A percentile compares a stretch with the other conserved stretches of the same genome.
Evolutionary conservation across 2,888 invertebrate genomes (phyloP).

Genomic region (Stenichneumon culpator): DNA sequence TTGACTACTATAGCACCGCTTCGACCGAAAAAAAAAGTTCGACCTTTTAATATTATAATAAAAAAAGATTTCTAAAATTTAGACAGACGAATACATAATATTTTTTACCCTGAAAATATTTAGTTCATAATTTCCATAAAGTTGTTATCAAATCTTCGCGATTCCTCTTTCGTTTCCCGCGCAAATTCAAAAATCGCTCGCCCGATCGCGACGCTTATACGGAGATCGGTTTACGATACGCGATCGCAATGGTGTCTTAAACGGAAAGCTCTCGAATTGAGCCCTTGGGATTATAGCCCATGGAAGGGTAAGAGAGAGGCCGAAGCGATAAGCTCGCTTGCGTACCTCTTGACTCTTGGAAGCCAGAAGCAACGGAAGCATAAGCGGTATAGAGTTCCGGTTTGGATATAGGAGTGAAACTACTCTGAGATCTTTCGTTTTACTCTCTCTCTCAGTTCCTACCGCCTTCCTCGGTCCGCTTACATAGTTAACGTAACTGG

Average conservation of each 20-base stretch:
- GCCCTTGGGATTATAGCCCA: conserved; percentile 24
- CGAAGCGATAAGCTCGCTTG: conserved; percentile 60
- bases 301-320: conserved; percentile 3
- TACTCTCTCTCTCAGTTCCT: conserved; percentile 32
- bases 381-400: conserved; percentile 25
- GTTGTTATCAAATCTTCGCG: too few relatives aligned
- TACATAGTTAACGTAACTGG: conserved; percentile 68
- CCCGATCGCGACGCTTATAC: not conserved
- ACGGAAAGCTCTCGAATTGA: conserved; percentile 48
- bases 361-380: conserved; percentile 28
- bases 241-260: conserved; percentile 36
- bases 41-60: too few relatives aligned
- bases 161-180: too few relatives aligned
- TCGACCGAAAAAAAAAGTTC: too few relatives aligned
- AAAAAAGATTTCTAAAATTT: too few relatives aligned
- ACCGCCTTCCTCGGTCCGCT: conserved; percentile 33
- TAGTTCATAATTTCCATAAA: too few relatives aligned
- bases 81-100: too few relatives aligned
- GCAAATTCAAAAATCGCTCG: not conserved
- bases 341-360: conserved; percentile 25
- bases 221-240: conserved; percentile 40
- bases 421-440: conserved; percentile 41
- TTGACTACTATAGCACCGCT: conserved; percentile 4
- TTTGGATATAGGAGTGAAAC: conserved; percentile 39
- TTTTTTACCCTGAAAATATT: too few relatives aligned